phyloP scores from a whole-genome alignment of 2,888 invertebrate species.

The Slavum lentiscoides region DNA sequence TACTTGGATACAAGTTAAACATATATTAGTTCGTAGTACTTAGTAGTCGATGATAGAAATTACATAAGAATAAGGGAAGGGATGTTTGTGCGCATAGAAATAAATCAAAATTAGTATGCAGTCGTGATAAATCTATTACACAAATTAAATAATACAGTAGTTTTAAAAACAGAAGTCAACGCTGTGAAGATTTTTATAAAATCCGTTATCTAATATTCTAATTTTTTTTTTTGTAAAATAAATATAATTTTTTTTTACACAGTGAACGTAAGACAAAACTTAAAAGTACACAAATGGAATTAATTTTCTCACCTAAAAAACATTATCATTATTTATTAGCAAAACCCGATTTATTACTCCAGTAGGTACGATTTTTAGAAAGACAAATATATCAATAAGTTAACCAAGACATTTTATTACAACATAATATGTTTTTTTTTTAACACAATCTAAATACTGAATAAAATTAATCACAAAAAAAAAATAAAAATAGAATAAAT shows the following conservation, averaged over 20 bases:
- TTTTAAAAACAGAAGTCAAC: constrained; percentile 1
- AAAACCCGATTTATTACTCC: background rate
- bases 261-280: background rate
- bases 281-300: background rate
- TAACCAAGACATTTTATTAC: background rate
- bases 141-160: constrained; percentile 1
- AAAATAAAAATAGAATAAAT: background rate
- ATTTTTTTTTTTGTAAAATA: background rate
- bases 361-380: background rate
- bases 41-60: too few relatives aligned
- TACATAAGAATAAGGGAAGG: background rate
- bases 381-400: background rate
- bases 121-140: background rate
- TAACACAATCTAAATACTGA: background rate
- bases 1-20: too few relatives aligned
- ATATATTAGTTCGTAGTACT: too few relatives aligned
- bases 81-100: background rate
- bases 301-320: background rate
- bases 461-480: background rate
- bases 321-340: background rate
- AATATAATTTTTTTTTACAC: background rate
- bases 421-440: background rate
- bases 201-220: background rate
- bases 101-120: background rate
- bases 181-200: too few relatives aligned